phyloP scores from a whole-genome alignment of 92 coral and sea anemone species.

The Paragorgia papillata region DNA sequence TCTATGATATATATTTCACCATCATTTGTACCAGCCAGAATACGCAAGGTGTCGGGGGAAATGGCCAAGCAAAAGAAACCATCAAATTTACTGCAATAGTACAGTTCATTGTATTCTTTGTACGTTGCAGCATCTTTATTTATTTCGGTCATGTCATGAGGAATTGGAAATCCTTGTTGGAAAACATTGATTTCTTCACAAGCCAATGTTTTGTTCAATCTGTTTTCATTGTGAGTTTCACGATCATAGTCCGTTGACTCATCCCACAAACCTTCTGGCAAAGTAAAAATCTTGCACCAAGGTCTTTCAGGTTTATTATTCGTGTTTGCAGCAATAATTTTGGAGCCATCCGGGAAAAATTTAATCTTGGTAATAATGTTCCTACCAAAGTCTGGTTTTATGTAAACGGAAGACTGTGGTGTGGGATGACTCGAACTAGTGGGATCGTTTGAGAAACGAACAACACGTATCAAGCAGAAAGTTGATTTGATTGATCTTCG shows the following conservation, averaged over 20 bases:
- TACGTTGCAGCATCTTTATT: not conserved
- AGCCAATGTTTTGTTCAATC: conserved; percentile 2
- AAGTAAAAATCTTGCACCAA: conserved; percentile 30
- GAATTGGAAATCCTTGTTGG: conserved; percentile 28
- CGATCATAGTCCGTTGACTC: no score
- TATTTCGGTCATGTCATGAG: not conserved
- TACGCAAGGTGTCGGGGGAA: conserved; percentile 11
- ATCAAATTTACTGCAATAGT: conserved; percentile 12
- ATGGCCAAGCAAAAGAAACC: conserved; percentile 22
- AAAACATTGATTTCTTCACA: conserved; percentile 14
- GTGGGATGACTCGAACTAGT: no score
- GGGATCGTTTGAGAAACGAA: not conserved
- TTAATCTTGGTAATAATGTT: not conserved
- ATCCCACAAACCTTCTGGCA: conserved; percentile 25
- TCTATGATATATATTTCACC: not conserved
- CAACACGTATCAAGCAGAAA: not conserved
- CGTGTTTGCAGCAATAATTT: not conserved
- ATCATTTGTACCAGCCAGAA: conserved; percentile 4
- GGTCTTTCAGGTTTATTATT: conserved; percentile 32
- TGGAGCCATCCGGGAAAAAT: not conserved
- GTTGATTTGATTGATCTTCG: not conserved
- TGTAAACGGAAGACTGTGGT: not conserved
- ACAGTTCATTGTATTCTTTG: conserved; percentile 16
- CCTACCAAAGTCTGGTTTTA: not conserved
- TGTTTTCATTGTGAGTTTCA: not conserved